Evolutionary conservation across 2,113 vertebrate species (phyloP), one percentile per base, ranked within the genome.

Genomic region (Serinus canaria): DNA sequence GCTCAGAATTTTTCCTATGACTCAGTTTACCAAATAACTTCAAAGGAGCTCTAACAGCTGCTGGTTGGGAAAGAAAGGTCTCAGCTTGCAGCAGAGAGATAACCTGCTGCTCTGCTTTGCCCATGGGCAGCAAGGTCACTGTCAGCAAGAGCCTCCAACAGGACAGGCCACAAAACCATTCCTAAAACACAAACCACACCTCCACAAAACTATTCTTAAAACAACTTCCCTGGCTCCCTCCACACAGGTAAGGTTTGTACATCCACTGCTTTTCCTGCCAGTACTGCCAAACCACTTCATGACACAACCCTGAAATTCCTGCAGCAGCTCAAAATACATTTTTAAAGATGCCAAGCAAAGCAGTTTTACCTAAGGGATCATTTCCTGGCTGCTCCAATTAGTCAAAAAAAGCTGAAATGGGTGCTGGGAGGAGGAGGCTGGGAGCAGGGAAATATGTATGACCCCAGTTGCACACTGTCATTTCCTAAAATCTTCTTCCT

Each of bases 21-120:
- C 77, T 91, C 93, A 87, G 70, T 92, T 95, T 79, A 92, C 94
- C 83, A 58, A 89, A 59, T 33, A 86, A 87, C 77, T 79, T 94
- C 81, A 92, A 91, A 84, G 87, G 24, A 91, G 53, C 43, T 37
- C 73, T 22, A 56, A 60, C 77, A 90, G 92, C 89, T 90, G 68
- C 63, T 49, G 22, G 49, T 4, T 44, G 53, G 77, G 58, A 89
- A 62, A 89, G 69, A 22, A 60, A 92, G 64, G 44, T 59, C 74
- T 60, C 49, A 41, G 67, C 37, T 49, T 59, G 22, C 62, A 75
- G 62, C 33, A 66, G 10, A 78, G 23, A 68, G 30, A 47, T 41
- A 70, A 52, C 23, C 55, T 95, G 37, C 15, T 0, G 0, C 41
- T 55, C 25, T 59, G 35, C 60, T 63, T 41, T 35, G 44, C 21